Evolutionary conservation across 2,797 vertebrate genomes (phyloP).

Genomic region (Pangasius mekongensis): DNA sequence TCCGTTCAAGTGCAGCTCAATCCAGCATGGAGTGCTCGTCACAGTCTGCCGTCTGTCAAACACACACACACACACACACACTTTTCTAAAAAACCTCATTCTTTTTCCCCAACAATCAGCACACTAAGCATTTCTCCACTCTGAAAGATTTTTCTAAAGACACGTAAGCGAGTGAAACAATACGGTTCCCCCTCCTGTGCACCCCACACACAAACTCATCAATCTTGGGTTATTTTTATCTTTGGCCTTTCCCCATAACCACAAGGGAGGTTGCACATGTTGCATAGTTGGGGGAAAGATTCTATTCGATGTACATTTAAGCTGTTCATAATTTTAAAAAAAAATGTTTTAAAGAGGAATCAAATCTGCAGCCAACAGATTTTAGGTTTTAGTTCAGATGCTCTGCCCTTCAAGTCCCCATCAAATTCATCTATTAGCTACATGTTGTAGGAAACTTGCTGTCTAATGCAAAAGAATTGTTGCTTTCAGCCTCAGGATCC

Average conservation of each 20-base stretch:
- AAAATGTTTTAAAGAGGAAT: background rate
- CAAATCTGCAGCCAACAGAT: background rate
- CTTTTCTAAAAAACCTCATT: background rate
- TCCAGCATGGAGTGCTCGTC: constrained; percentile 99
- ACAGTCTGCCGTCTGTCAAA: constrained; percentile 89
- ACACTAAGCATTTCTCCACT: background rate
- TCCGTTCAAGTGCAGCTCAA: constrained; percentile 96
- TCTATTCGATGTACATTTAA: background rate
- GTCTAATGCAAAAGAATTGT: background rate
- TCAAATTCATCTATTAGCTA: background rate
- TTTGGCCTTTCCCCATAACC: background rate
- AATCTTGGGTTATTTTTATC: constrained; percentile 25
- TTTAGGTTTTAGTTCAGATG: background rate
- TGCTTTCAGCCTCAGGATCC: background rate
- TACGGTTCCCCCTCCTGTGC: background rate
- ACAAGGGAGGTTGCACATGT: constrained; percentile 10
- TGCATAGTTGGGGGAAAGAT: background rate
- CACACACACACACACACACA: constrained; percentile 18
- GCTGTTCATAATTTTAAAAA: background rate
- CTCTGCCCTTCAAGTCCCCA: background rate
- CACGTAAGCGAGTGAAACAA: background rate
- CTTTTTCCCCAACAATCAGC: background rate
- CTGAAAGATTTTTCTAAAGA: background rate
- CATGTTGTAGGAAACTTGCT: background rate
- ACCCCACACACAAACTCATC: constrained; percentile 15